A percentile compares a stretch with the other conserved stretches of the same genome.
phyloP scores from a whole-genome alignment of 2,797 vertebrate species.

The Poecile montanus region DNA sequence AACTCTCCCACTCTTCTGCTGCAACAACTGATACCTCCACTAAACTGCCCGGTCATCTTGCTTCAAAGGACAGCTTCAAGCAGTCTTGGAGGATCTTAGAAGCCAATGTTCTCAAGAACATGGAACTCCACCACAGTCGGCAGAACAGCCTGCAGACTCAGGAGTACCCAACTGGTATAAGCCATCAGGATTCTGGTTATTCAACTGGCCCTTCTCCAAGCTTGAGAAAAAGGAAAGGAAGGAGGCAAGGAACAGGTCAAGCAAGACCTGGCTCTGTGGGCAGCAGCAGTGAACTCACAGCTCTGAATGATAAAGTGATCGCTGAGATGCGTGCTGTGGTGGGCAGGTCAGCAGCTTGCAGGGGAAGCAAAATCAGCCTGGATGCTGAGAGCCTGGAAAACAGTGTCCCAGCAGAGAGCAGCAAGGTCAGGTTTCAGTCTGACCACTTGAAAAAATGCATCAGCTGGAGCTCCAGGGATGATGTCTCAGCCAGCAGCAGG shows the following conservation, averaged over 20 bases:
- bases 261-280: constrained; percentile 87
- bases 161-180: constrained; percentile 83
- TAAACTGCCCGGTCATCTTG: constrained; percentile 66
- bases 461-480: constrained; percentile 80
- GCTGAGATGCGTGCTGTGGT: constrained; percentile 91
- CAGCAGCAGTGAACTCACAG: constrained; percentile 86
- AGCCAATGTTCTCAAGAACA: constrained; percentile 84
- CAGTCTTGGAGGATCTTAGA: constrained; percentile 87
- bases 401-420: constrained; percentile 45
- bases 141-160: constrained; percentile 86
- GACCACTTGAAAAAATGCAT: constrained; percentile 79
- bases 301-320: constrained; percentile 88
- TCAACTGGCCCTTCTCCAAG: constrained; percentile 91
- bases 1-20: constrained; percentile 49
- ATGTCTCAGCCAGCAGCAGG: constrained; percentile 74
- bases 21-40: constrained; percentile 9
- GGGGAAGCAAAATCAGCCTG: constrained; percentile 82
- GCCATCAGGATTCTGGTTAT: constrained; percentile 92
- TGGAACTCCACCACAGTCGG: constrained; percentile 86
- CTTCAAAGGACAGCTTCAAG: constrained; percentile 83
- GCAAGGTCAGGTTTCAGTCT: constrained; percentile 82
- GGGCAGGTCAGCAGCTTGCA: constrained; percentile 85
- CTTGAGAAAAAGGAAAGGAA: constrained; percentile 86
- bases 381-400: constrained; percentile 80
- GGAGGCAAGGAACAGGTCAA: constrained; percentile 73